Base-by-base conservation (phyloP, 2,113 vertebrate genomes). In the Phodopus roborovskii region DNA sequence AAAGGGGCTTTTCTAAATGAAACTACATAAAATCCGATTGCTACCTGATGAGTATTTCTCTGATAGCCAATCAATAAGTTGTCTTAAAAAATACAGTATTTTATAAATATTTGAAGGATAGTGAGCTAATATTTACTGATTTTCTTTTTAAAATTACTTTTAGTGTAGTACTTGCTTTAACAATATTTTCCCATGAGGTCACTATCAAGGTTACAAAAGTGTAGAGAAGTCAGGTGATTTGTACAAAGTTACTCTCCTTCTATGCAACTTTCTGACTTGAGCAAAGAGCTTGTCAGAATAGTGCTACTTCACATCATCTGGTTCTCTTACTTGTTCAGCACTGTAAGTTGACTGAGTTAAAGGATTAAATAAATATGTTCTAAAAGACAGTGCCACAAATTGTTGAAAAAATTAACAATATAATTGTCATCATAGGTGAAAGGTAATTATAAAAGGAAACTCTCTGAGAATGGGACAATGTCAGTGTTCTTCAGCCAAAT, bases 21-120 rank as follows among this genome's bases (percentile, higher is more conserved):
- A 94, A 94, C 58, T 78, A 42, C 48, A 66, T 85, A 84, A 66
- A 86, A 60, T 87, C 89, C 64, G 56, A 81, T 93, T 66, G 45
- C 68, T 86, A 79, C 58, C 13, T 62, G 20, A 89, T 92, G 82
- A 81, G 33, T 30, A 58, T 62, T 24, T 7, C 64, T 79, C 39
- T 94, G 26, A 58, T 73, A 95, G 28, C 36, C 73, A n/a, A 90
- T 91, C 75, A 93, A 90, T 79, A 90, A 24, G 0, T 90, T 96
- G 77, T 24, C 6, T 84, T 86, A 71, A 64, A 84, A 92, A 94
- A 73, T 45, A 68, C 10, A 77, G 6, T 58, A 70, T 92, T 39
- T 93, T 91, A 83, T n/a, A 91, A 86, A 86, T 90, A 93, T 85
- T 93, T 93, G 62, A 89, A 77, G 33, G 30, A 60, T n/a, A 66